A percentile compares a stretch with the other conserved stretches of the same genome.
Evolutionary conservation across 1,140 invertebrate genomes (phyloP).

Genomic region (Centruroides sculpturatus): DNA sequence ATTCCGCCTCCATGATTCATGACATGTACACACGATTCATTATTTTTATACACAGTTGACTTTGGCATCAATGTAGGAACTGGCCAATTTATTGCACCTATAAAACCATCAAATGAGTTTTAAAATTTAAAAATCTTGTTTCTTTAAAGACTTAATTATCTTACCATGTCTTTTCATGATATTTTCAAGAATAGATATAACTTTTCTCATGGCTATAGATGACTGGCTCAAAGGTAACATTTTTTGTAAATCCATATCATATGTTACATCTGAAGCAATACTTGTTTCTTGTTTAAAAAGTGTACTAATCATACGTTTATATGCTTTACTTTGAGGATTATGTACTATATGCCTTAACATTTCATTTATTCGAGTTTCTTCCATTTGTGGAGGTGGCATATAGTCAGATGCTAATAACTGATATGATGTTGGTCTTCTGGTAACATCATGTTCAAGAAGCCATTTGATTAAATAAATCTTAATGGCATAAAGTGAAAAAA

Average conservation of each 20-base stretch:
- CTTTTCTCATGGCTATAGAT: constrained; percentile 11
- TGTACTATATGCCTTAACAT: constrained; percentile 56
- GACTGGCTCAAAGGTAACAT: constrained; percentile 12
- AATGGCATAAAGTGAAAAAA: too few species aligned
- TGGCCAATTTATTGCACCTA: constrained; percentile 12
- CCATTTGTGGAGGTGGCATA: constrained; percentile 57
- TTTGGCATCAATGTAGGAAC: constrained; percentile 19
- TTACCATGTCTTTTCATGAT: constrained; percentile 37
- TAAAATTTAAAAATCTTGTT: not conserved
- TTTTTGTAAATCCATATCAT: constrained; percentile 41
- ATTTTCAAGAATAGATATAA: constrained; percentile 36
- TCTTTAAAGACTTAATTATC: not conserved
- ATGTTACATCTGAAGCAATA: constrained; percentile 53
- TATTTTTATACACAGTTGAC: constrained; percentile 2
- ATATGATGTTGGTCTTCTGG: constrained; percentile 58
- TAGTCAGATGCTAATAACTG: constrained; percentile 66
- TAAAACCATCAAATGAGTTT: not conserved
- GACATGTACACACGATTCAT: constrained; percentile 31
- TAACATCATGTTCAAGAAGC: constrained; percentile 72
- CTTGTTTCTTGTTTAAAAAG: constrained; percentile 38
- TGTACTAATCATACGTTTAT: constrained; percentile 55
- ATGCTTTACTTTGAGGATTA: constrained; percentile 63
- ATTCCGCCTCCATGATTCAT: constrained; percentile 73
- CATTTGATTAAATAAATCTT: constrained; percentile 41
- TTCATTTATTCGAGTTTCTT: constrained; percentile 62